These are phyloP conservation scores for Philopotamus ludificatus DNA, from an alignment of 1,140 invertebrate species.

Conservation along the genomic window DNA sequence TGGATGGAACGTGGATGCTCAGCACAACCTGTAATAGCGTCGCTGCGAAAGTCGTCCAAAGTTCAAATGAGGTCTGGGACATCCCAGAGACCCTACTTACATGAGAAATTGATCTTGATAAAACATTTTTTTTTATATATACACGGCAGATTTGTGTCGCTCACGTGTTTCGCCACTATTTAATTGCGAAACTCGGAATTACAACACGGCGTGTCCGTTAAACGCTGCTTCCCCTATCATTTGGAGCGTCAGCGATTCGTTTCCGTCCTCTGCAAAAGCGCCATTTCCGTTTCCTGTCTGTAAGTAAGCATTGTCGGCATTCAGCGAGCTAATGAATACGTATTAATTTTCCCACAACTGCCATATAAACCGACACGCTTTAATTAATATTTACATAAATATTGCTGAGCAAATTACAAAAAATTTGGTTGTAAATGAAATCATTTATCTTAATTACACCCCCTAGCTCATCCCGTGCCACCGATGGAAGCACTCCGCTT, in stretches of 20 bases:
- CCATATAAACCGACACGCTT: neutral
- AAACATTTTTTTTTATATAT: too few relatives aligned
- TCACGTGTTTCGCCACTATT: too few relatives aligned
- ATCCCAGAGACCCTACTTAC: too few relatives aligned
- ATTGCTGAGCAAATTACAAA: neutral
- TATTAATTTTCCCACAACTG: neutral
- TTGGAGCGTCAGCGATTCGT: neutral
- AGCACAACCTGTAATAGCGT: too few relatives aligned
- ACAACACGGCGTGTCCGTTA: too few relatives aligned
- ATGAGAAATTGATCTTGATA: too few relatives aligned
- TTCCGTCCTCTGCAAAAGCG: neutral
- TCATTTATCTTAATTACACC: slow-evolving; percentile 11
- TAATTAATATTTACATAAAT: neutral
- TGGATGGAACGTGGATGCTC: too few relatives aligned
- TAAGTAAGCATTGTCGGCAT: neutral
- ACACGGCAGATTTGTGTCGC: too few relatives aligned
- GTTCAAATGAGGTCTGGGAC: too few relatives aligned
- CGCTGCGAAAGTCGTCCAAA: too few relatives aligned
- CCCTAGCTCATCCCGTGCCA: neutral
- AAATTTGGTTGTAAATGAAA: neutral
- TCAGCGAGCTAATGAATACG: neutral
- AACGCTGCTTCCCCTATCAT: neutral
- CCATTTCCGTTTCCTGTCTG: neutral
- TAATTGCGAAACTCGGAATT: too few relatives aligned
- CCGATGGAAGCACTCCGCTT: too few relatives aligned